phyloP scores from a whole-genome alignment of 2,113 vertebrate species.

The Hemiscyllium ocellatum region DNA sequence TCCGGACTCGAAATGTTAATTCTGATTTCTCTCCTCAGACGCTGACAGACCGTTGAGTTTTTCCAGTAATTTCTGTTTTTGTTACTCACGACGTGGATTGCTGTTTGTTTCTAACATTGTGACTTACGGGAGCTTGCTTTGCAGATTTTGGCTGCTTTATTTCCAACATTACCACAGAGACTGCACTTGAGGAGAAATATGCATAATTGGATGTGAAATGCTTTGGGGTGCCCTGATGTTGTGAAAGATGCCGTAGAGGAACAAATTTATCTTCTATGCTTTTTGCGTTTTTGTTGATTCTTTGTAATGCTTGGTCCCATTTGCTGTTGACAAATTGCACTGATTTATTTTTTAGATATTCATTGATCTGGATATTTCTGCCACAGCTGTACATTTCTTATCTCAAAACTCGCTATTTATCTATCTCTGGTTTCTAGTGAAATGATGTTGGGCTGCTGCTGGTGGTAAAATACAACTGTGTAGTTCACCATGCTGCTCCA shows the following conservation, averaged over 20 bases:
- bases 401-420: too few species aligned
- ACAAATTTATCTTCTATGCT: neutral
- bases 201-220: neutral
- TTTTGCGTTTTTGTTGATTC: neutral
- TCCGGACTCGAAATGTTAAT: too few species aligned
- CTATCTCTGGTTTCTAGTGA: neutral
- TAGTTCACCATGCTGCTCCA: neutral
- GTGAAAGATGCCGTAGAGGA: neutral
- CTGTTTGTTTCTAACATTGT: neutral
- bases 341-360: neutral
- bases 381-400: neutral
- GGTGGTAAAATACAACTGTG: neutral
- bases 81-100: too few species aligned
- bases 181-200: neutral
- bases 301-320: neutral
- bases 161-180: neutral
- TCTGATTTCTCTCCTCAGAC: too few species aligned
- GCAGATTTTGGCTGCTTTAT: neutral
- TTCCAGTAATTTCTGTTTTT: too few species aligned
- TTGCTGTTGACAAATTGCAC: neutral
- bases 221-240: neutral
- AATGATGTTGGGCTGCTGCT: neutral
- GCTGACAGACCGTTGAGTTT: too few species aligned
- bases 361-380: neutral
- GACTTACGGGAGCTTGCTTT: neutral